Evolutionary conservation across 1,140 invertebrate genomes (phyloP).

Genomic region (Drosophila orena): DNA sequence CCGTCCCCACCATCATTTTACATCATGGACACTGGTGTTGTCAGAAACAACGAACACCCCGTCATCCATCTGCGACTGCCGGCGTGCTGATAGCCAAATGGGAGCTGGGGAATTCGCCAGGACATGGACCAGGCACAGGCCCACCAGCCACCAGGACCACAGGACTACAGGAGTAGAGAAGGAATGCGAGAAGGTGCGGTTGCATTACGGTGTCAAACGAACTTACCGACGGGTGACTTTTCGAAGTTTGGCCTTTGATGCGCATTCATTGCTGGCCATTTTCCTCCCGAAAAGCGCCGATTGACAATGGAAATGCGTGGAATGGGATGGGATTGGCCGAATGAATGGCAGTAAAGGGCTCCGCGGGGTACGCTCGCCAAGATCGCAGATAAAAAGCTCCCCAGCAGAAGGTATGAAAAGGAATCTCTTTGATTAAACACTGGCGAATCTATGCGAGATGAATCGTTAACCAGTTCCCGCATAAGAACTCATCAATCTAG

Average conservation of each 20-base stretch:
- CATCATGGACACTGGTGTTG: conserved; percentile 15
- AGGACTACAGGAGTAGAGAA: not conserved
- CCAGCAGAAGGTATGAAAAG: not conserved
- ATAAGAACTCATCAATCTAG: not conserved
- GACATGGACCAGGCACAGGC: conserved; percentile 22
- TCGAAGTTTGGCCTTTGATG: conserved; percentile 59
- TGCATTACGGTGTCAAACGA: conserved; percentile 73
- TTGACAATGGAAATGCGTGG: conserved; percentile 14
- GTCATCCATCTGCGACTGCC: conserved; percentile 8
- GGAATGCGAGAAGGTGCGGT: conserved; percentile 3
- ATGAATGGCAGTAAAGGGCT: not conserved
- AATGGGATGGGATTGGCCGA: not conserved
- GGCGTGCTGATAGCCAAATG: conserved; percentile 73
- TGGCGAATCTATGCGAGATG: not conserved
- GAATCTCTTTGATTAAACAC: not conserved
- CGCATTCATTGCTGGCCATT: conserved; percentile 35
- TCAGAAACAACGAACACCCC: not conserved
- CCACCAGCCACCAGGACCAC: not conserved
- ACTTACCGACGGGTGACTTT: conserved; percentile 46
- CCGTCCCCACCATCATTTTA: too few species aligned
- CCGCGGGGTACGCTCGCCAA: conserved; percentile 7
- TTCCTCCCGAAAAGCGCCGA: conserved; percentile 31
- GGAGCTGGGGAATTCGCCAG: conserved; percentile 71
- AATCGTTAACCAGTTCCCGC: not conserved
- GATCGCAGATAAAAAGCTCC: conserved; percentile 23